phyloP scores from a whole-genome alignment of 2,888 invertebrate genomes.

The Plagiodera versicolora region DNA sequence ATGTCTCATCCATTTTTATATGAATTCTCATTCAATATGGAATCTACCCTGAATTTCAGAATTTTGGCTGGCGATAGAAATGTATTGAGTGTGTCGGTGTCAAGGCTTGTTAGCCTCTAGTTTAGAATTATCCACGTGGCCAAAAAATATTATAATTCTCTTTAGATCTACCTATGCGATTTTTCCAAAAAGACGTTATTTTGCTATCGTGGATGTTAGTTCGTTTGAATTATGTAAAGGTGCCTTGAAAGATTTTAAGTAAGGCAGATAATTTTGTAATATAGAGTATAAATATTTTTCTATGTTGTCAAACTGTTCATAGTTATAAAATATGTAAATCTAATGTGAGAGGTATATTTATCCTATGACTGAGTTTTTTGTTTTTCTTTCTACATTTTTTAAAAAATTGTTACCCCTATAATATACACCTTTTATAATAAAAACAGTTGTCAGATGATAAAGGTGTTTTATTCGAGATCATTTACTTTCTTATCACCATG shows the following conservation, averaged over 20 bases:
- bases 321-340: conserved; percentile 47
- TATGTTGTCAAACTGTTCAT: conserved; percentile 63
- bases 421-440: conserved; percentile 49
- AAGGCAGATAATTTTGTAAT: conserved; percentile 72
- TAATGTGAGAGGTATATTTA: conserved; percentile 51
- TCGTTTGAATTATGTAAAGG: conserved; percentile 52
- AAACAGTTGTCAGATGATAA: conserved; percentile 37
- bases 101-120: conserved; percentile 54
- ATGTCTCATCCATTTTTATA: conserved; percentile 41
- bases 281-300: conserved; percentile 70
- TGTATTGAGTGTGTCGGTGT: conserved; percentile 53
- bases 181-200: conserved; percentile 19
- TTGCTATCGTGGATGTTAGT: conserved; percentile 44
- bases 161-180: conserved; percentile 35
- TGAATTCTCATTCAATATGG: background rate
- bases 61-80: conserved; percentile 15
- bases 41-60: background rate
- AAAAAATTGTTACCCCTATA: conserved; percentile 48
- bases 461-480: conserved; percentile 8
- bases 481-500: too few relatives aligned
- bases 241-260: conserved; percentile 61
- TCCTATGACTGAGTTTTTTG: conserved; percentile 49
- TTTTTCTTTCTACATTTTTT: conserved; percentile 44
- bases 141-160: conserved; percentile 46
- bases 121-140: conserved; percentile 52